phyloP scores from a whole-genome alignment of 1,140 invertebrate genomes.

The Bombus consobrinus region DNA sequence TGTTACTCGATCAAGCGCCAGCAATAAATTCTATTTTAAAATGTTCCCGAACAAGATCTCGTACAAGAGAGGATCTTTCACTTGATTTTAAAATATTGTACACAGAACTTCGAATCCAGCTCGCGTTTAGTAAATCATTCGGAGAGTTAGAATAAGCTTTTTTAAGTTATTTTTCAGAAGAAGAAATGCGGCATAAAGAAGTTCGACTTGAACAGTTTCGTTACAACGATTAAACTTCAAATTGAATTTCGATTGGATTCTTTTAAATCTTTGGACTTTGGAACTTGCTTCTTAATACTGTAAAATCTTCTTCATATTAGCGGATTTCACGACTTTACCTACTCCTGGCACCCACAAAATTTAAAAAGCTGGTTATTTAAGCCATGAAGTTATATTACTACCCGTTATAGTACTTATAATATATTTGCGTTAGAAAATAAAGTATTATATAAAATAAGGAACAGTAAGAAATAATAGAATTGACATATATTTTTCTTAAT shows the following conservation, averaged over 20 bases:
- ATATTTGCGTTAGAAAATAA: no score
- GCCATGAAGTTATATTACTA: no score
- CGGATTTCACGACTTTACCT: neutral
- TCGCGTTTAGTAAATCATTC: neutral
- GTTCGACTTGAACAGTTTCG: neutral
- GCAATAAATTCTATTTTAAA: neutral
- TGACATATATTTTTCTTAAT: no score
- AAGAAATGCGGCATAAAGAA: neutral
- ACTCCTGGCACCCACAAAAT: neutral
- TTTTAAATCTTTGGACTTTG: neutral
- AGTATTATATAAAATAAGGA: no score
- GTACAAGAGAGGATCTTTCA: no score
- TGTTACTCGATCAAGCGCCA: neutral
- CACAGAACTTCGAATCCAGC: neutral
- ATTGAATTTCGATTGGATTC: neutral
- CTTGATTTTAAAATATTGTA: neutral
- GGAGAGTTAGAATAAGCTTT: neutral
- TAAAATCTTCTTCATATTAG: neutral
- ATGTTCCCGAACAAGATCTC: neutral
- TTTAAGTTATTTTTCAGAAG: neutral
- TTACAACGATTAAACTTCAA: neutral
- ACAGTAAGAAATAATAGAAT: no score
- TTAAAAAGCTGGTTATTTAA: no score
- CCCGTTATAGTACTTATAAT: no score
- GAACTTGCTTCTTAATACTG: neutral